Percentiles rank a stretch among this genome's conserved stretches.
phyloP scores from a whole-genome alignment of 2,113 vertebrate species.

The Cyanistes caeruleus region DNA sequence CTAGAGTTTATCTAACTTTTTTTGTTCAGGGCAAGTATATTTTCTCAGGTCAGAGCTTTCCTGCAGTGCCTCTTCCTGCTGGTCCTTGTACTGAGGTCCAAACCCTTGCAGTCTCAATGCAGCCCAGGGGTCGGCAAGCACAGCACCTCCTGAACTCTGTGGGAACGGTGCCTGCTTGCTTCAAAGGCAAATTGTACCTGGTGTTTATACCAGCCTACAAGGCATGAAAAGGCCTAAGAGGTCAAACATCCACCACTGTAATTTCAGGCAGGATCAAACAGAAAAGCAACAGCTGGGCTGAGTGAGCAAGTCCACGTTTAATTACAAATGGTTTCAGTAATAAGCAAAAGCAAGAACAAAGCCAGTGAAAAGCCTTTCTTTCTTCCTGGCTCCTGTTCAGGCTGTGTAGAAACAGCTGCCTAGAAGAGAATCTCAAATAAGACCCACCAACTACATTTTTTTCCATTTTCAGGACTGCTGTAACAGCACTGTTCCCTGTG shows the following conservation, averaged over 20 bases:
- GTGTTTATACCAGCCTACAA: constrained; percentile 2
- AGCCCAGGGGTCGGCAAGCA: rapidly evolving
- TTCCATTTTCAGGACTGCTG: neutral
- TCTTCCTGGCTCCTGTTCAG: constrained; percentile 16
- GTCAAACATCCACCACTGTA: constrained; percentile 37
- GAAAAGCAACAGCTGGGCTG: constrained; percentile 35
- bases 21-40: neutral
- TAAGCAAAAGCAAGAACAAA: constrained; percentile 42
- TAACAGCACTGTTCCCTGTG: neutral
- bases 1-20: neutral
- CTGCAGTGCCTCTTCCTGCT: neutral
- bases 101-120: neutral
- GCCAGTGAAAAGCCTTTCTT: constrained; percentile 2
- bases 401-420: neutral
- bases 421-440: neutral
- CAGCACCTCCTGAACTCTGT: neutral
- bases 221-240: constrained; percentile 31
- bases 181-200: neutral
- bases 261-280: constrained; percentile 58
- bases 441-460: neutral
- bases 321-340: constrained; percentile 30
- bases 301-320: constrained; percentile 27
- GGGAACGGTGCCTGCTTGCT: neutral
- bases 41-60: neutral
- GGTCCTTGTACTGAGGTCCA: neutral